Percentiles rank a stretch among this genome's conserved stretches.
Evolutionary conservation across 2,113 vertebrate genomes (phyloP).

Genomic region (Nettapus auritus): DNA sequence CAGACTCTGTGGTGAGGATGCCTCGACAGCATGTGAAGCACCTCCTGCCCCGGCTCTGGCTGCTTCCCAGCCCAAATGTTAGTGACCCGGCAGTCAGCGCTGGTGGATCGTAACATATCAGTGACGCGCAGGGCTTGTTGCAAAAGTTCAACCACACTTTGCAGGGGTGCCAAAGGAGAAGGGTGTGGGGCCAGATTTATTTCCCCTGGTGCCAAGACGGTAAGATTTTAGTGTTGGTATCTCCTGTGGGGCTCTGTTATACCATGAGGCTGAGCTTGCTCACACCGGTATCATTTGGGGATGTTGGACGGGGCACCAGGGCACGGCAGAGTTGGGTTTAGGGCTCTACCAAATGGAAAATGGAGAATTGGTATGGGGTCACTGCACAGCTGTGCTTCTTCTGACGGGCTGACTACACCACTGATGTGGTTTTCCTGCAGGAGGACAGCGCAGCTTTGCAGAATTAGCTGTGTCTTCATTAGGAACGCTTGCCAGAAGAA

Average conservation of each 20-base stretch:
- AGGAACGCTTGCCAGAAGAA: background rate
- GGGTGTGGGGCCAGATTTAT: background rate
- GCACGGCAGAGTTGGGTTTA: background rate
- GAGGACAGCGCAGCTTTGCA: background rate
- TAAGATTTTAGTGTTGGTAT: background rate
- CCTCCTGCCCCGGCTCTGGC: background rate
- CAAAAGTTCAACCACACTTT: background rate
- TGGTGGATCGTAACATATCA: background rate
- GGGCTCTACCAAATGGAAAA: background rate
- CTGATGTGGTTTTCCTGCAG: rapidly evolving
- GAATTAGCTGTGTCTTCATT: background rate
- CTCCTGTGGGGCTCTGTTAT: background rate
- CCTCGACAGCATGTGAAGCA: background rate
- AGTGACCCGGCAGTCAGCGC: rapidly evolving
- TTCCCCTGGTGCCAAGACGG: background rate
- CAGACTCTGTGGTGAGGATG: background rate
- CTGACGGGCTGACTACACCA: background rate
- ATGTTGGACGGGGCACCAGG: rapidly evolving
- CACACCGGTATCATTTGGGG: rapidly evolving
- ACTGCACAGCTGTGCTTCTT: rapidly evolving
- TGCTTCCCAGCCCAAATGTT: background rate
- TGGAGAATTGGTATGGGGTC: background rate
- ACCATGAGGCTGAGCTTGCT: background rate
- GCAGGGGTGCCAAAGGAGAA: background rate
- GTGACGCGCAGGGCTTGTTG: background rate